Conservation (phyloP, 2,797 vertebrate species). For the Glyptemys insculpta region DNA sequence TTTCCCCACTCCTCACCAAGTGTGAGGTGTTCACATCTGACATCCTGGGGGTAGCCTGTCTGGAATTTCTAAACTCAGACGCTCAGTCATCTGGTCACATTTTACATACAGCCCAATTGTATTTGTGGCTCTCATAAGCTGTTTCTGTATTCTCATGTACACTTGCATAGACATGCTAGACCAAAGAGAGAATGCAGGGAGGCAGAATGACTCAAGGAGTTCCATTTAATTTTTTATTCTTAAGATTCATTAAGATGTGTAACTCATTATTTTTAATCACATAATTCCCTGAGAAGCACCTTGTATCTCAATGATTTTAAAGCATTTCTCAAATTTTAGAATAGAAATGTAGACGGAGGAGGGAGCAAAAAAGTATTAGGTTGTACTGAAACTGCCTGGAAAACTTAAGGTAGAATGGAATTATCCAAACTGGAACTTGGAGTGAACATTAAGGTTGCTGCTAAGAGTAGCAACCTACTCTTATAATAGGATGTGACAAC, state of each 20-base stretch:
- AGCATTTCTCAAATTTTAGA: background rate
- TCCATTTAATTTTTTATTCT: background rate
- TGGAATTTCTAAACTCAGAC: background rate
- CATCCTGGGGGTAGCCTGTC: background rate
- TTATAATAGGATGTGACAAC: background rate
- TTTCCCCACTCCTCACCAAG: background rate
- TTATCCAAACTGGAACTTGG: background rate
- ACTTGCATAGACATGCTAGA: background rate
- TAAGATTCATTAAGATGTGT: background rate
- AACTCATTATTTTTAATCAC: background rate
- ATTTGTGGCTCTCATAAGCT: fast-evolving
- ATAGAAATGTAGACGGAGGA: background rate
- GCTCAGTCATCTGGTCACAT: background rate
- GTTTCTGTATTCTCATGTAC: background rate
- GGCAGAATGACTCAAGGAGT: background rate
- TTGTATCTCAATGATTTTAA: background rate
- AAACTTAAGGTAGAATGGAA: slow-evolving; percentile 25
- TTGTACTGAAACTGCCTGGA: background rate
- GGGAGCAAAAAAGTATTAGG: background rate
- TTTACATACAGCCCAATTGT: fast-evolving
- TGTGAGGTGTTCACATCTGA: slow-evolving; percentile 33
- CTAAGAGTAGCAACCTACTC: background rate
- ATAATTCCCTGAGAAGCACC: background rate
- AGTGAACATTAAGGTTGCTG: background rate
- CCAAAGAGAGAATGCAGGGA: background rate